Conservation (phyloP, 2,113 vertebrate species). For the Camelus dromedarius region DNA sequence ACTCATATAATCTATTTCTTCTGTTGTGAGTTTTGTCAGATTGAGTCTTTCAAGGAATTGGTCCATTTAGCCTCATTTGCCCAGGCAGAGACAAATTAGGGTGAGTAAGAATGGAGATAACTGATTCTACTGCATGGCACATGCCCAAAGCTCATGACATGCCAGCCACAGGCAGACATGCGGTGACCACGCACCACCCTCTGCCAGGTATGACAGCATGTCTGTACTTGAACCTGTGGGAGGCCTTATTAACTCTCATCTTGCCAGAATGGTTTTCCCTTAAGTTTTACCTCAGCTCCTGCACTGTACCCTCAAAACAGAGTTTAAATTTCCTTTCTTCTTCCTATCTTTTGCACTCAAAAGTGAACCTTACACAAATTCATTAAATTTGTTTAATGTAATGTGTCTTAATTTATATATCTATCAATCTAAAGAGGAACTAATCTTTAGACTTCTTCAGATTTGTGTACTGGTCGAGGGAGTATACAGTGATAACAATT, state of each 20-base stretch:
- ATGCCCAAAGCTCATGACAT: too few relatives aligned
- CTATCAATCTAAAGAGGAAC: background rate
- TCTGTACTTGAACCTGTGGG: background rate
- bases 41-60: background rate
- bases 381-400: background rate
- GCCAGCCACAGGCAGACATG: rapidly evolving
- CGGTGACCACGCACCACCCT: background rate
- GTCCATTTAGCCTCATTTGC: background rate
- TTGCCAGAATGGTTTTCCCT: background rate
- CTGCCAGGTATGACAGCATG: too few relatives aligned
- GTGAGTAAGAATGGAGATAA: background rate
- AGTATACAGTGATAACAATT: too few relatives aligned
- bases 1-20: too few relatives aligned
- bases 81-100: background rate
- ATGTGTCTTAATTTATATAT: background rate
- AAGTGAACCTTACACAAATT: background rate
- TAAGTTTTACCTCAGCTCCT: background rate
- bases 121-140: background rate
- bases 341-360: background rate
- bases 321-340: background rate
- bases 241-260: background rate
- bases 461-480: background rate
- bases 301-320: background rate
- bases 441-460: background rate
- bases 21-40: background rate